phyloP scores from a whole-genome alignment of 2,888 invertebrate species.

The Drosophila kokeensis region DNA sequence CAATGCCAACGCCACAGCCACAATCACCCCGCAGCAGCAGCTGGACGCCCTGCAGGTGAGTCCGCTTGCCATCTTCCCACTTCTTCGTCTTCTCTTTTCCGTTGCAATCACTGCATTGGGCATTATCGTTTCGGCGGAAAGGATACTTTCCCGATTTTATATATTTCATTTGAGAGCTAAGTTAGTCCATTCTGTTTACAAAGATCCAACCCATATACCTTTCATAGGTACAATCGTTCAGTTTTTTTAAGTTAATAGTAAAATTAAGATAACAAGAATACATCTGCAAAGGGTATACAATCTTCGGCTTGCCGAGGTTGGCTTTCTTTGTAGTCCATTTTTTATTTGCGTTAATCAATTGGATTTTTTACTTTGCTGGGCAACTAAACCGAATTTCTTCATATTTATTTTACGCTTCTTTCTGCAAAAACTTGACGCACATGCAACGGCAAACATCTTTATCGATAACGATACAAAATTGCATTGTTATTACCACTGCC shows the following conservation, averaged over 20 bases:
- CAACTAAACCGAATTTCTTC: conserved; percentile 42
- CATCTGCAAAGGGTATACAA: neutral
- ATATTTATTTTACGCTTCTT: conserved; percentile 59
- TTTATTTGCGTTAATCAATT: conserved; percentile 33
- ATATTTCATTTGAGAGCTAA: neutral
- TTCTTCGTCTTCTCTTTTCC: neutral
- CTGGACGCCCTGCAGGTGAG: conserved; percentile 81
- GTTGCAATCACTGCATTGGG: conserved; percentile 5
- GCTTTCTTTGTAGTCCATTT: conserved; percentile 1
- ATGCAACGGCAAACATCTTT: conserved; percentile 40
- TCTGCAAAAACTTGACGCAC: conserved; percentile 60
- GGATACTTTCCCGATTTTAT: neutral
- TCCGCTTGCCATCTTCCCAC: conserved; percentile 9
- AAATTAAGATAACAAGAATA: neutral
- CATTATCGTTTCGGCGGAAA: neutral
- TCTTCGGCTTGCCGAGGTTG: neutral
- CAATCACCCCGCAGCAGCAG: conserved; percentile 53
- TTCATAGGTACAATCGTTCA: neutral
- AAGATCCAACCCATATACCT: neutral
- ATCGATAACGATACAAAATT: conserved; percentile 32
- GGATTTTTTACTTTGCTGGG: conserved; percentile 26
- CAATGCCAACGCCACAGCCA: conserved; percentile 42
- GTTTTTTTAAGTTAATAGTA: neutral
- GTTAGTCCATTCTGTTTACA: neutral
- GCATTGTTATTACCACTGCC: conserved; percentile 16